phyloP scores from a whole-genome alignment of 2,113 vertebrate genomes.

The Piaya cayana region DNA sequence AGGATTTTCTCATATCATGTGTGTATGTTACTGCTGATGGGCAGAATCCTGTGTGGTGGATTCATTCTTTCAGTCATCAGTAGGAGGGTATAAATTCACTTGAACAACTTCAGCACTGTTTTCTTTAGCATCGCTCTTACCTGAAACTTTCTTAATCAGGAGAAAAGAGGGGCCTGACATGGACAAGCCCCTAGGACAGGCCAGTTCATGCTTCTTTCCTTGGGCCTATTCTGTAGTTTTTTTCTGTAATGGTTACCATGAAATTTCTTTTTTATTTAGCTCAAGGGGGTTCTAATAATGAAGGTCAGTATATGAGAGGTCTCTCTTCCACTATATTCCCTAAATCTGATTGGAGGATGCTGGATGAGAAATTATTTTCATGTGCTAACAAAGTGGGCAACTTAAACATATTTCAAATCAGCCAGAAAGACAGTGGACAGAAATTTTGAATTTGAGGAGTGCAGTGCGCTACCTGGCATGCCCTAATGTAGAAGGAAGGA shows the following conservation, averaged over 20 bases:
- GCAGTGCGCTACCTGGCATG: neutral
- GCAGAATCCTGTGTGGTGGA: accelerated
- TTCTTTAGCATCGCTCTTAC: neutral
- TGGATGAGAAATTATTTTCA: neutral
- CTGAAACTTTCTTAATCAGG: neutral
- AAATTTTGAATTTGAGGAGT: neutral
- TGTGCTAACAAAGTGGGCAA: neutral
- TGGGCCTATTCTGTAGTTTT: neutral
- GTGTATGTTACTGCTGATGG: neutral
- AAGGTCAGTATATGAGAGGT: neutral
- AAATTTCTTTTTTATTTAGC: neutral
- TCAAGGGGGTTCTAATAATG: neutral
- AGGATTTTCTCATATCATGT: neutral
- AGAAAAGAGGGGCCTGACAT: neutral
- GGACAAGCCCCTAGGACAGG: neutral
- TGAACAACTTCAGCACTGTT: neutral
- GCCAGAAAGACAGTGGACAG: neutral
- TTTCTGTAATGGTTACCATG: neutral
- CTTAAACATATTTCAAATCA: neutral
- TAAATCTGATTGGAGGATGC: neutral
- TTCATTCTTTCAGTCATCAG: neutral
- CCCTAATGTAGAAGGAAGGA: neutral
- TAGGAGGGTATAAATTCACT: neutral
- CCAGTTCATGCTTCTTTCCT: neutral
- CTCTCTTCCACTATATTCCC: neutral